Evolutionary conservation across 2,888 invertebrate genomes (phyloP).

Genomic region (Melolontha melolontha): DNA sequence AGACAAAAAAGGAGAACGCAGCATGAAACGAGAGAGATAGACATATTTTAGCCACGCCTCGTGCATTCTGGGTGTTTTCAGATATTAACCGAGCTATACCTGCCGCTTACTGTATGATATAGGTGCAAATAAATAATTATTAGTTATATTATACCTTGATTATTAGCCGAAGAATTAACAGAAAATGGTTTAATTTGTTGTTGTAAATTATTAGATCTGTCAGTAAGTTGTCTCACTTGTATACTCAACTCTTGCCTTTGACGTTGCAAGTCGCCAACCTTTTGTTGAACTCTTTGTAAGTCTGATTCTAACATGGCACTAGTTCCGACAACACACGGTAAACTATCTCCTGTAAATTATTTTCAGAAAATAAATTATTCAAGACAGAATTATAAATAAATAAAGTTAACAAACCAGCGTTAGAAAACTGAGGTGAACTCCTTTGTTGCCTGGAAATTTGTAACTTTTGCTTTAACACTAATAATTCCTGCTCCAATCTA

Average conservation of each 20-base stretch:
- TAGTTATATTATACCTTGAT: conserved; percentile 45
- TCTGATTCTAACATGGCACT: conserved; percentile 83
- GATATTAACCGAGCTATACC: too few species aligned
- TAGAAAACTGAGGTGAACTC: conserved; percentile 63
- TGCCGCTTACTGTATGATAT: too few species aligned
- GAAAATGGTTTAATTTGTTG: conserved; percentile 67
- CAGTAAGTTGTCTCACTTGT: conserved; percentile 86
- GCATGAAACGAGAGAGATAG: too few species aligned
- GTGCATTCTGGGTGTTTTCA: too few species aligned
- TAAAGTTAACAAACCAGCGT: conserved; percentile 56
- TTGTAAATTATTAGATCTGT: conserved; percentile 79
- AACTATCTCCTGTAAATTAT: conserved; percentile 62
- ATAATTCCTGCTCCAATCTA: conserved; percentile 86
- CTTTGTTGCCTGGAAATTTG: conserved; percentile 75
- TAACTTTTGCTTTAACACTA: conserved; percentile 85
- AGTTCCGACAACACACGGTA: conserved; percentile 67
- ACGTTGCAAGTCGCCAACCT: conserved; percentile 87
- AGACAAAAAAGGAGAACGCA: too few species aligned
- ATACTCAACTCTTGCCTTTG: conserved; percentile 88
- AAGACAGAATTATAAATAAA: conserved; percentile 27
- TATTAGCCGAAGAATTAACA: conserved; percentile 46
- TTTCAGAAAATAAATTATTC: conserved; percentile 41
- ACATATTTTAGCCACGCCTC: too few species aligned
- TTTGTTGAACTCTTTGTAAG: conserved; percentile 83
- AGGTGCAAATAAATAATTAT: too few species aligned